These are phyloP conservation scores for Trochalopteron elliotii DNA, from an alignment of 2,113 vertebrate genomes.

Conservation along the genomic window DNA sequence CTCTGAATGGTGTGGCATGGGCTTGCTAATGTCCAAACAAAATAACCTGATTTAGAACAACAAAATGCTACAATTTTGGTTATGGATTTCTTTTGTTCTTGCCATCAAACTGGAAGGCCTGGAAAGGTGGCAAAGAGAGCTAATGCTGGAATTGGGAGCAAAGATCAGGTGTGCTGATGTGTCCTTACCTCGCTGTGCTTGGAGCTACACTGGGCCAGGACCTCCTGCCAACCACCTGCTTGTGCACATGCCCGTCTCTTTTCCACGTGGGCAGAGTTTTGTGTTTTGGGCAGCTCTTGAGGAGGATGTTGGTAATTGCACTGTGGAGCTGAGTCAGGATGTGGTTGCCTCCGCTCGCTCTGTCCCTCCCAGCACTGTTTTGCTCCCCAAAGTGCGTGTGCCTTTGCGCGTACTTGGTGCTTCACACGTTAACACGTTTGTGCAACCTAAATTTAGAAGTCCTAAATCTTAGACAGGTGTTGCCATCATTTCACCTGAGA, in stretches of 20 bases:
- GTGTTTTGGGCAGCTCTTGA: neutral
- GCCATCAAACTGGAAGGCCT: neutral
- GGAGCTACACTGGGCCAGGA: fast-evolving
- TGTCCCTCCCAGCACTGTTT: neutral
- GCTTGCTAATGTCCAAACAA: neutral
- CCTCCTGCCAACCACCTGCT: neutral
- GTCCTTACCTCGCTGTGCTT: fast-evolving
- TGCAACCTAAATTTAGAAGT: neutral
- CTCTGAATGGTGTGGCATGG: neutral
- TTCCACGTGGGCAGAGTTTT: neutral
- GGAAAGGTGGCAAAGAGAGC: neutral
- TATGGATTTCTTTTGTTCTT: neutral
- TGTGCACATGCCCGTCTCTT: fast-evolving
- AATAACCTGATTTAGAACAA: neutral
- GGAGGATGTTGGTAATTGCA: neutral
- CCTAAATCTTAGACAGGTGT: slow-evolving; percentile 24
- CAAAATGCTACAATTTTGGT: neutral
- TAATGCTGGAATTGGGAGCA: neutral
- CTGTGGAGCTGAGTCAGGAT: neutral
- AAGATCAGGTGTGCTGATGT: neutral
- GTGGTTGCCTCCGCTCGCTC: neutral
- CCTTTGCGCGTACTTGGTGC: neutral
- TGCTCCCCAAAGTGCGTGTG: neutral
- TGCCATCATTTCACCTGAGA: slow-evolving; percentile 49
- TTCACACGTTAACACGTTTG: neutral